phyloP scores from a whole-genome alignment of 2,888 invertebrate genomes.

The Neuroscelio doddi region DNA sequence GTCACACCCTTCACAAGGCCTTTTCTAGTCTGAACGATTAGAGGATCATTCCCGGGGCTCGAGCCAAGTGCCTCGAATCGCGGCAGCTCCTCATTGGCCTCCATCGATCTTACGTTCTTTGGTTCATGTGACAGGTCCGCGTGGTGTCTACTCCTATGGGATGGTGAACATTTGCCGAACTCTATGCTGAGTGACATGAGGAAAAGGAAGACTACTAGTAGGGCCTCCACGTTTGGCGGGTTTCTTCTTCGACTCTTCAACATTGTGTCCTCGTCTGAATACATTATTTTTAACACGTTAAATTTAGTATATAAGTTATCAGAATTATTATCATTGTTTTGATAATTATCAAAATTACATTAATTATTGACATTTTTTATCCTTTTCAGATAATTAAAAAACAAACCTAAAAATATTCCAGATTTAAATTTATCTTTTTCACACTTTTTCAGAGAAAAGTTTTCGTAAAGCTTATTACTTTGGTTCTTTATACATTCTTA shows the following conservation, averaged over 20 bases:
- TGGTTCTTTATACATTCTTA: too few species aligned
- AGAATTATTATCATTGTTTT: too few species aligned
- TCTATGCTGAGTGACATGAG: slow-evolving; percentile 55
- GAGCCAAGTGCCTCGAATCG: slow-evolving; percentile 70
- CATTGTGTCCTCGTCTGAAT: slow-evolving; percentile 54
- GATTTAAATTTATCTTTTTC: too few species aligned
- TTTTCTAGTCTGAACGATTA: slow-evolving; percentile 85
- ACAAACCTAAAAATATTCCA: too few species aligned
- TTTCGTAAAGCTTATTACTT: too few species aligned
- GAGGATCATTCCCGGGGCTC: slow-evolving; percentile 77
- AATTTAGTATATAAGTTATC: too few species aligned
- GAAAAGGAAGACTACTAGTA: slow-evolving; percentile 56
- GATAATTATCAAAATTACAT: too few species aligned
- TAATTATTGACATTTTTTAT: too few species aligned
- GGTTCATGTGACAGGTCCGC: slow-evolving; percentile 63
- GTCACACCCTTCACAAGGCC: slow-evolving; percentile 85
- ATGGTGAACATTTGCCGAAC: slow-evolving; percentile 60
- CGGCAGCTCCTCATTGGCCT: slow-evolving; percentile 68
- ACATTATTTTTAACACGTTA: neutral
- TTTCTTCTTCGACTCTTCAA: slow-evolving; percentile 59
- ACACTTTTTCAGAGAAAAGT: too few species aligned
- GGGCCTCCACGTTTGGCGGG: slow-evolving; percentile 56
- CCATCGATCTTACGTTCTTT: slow-evolving; percentile 44
- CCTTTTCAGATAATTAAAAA: too few species aligned
- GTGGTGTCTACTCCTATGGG: slow-evolving; percentile 68